Percentiles rank a stretch among this genome's conserved stretches.
Conservation (phyloP, 2,113 vertebrate genomes). For the Pollimyrus isidori region DNA sequence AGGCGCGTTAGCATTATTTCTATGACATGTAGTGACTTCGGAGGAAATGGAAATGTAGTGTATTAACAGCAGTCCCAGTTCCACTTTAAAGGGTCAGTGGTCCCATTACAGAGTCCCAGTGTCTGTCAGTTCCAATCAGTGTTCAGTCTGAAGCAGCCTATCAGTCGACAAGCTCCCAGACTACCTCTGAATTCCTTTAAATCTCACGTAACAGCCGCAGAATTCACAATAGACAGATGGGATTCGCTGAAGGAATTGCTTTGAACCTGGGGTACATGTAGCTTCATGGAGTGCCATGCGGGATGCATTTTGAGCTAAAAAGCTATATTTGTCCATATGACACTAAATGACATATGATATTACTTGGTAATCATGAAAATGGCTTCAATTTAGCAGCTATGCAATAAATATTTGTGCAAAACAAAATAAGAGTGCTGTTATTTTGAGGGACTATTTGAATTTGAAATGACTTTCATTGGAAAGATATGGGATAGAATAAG, state of each 20-base stretch:
- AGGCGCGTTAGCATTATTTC: neutral
- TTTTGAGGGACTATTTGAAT: neutral
- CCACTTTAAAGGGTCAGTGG: constrained; percentile 5
- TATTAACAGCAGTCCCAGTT: neutral
- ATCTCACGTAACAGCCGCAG: neutral
- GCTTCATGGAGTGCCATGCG: neutral
- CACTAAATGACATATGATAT: neutral
- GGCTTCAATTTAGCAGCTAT: neutral
- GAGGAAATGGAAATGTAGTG: neutral
- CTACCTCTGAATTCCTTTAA: neutral
- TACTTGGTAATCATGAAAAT: neutral
- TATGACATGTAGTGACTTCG: neutral
- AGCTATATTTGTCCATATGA: neutral
- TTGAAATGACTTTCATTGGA: neutral
- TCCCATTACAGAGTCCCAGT: neutral
- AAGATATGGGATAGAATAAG: neutral
- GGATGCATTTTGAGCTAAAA: neutral
- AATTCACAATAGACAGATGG: neutral
- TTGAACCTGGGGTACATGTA: neutral
- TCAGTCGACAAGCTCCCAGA: neutral
- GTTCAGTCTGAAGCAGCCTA: neutral
- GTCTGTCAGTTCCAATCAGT: neutral
- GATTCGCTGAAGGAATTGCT: neutral
- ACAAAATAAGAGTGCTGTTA: neutral
- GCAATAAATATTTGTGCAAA: neutral